These are phyloP conservation scores for Brachypalpus laphriformis DNA, from an alignment of 2,888 invertebrate species.

Conservation along the genomic window DNA sequence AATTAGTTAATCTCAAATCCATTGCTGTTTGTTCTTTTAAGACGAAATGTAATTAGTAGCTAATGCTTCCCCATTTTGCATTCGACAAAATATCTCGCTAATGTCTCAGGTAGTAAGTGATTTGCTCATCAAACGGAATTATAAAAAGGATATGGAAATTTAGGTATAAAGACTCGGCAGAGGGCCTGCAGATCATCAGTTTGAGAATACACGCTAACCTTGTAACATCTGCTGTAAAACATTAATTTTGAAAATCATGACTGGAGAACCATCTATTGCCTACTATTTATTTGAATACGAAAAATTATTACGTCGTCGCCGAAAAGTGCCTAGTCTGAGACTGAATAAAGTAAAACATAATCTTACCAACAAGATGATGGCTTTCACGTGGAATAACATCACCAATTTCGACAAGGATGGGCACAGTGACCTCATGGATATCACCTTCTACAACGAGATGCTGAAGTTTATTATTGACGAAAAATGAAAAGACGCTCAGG, in stretches of 20 bases:
- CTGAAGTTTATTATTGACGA: conserved; percentile 12
- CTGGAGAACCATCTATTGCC: conserved; percentile 13
- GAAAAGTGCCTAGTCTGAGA: not conserved
- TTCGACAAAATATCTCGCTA: no score
- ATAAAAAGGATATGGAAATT: not conserved
- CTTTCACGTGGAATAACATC: conserved; percentile 29
- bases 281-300: conserved; percentile 33
- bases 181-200: not conserved
- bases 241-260: not conserved
- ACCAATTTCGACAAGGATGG: conserved; percentile 18
- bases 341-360: conserved; percentile 8
- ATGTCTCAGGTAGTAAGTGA: no score
- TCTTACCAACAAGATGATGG: conserved; percentile 29
- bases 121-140: no score
- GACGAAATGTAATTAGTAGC: no score
- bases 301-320: conserved; percentile 12
- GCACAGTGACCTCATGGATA: conserved; percentile 25
- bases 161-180: not conserved
- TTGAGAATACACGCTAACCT: no score
- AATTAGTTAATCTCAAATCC: no score
- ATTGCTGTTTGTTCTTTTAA: no score
- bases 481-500: no score
- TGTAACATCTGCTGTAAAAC: not conserved
- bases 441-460: conserved; percentile 14
- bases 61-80: no score